phyloP scores from a whole-genome alignment of 2,888 invertebrate species.

The Ichneumoninae sp. region DNA sequence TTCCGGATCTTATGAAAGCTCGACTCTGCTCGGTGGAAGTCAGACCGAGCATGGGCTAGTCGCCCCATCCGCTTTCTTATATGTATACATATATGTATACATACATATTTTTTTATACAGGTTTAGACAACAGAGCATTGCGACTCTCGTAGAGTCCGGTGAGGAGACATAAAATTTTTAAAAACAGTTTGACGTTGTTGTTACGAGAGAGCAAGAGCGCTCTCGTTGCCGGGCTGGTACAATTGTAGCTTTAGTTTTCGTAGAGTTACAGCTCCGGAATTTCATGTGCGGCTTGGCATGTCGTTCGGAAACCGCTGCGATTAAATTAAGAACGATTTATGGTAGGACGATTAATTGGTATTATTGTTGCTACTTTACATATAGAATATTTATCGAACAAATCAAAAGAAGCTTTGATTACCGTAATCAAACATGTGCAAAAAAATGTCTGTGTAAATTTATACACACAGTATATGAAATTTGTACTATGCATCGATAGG shows the following conservation, averaged over 20 bases:
- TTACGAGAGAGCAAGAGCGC: slow-evolving; percentile 22
- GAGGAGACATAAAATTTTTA: slow-evolving; percentile 8
- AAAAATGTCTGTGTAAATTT: too few relatives aligned
- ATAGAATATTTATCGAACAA: background rate
- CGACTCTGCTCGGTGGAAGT: slow-evolving; percentile 33
- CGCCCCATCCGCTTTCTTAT: background rate
- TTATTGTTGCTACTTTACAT: background rate
- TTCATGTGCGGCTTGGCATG: background rate
- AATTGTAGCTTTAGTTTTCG: background rate
- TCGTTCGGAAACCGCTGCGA: background rate
- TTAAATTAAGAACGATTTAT: background rate
- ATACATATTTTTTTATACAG: background rate
- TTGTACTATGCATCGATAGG: too few relatives aligned
- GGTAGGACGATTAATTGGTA: background rate
- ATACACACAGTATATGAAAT: too few relatives aligned
- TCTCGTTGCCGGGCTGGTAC: slow-evolving; percentile 8
- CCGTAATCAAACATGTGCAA: background rate
- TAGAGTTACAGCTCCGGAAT: background rate
- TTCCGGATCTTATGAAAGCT: slow-evolving; percentile 67
- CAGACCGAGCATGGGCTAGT: background rate
- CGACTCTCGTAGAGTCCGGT: slow-evolving; percentile 28
- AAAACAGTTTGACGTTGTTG: slow-evolving; percentile 54
- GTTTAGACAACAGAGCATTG: slow-evolving; percentile 6
- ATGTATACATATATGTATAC: background rate
- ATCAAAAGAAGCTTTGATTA: background rate